Evolutionary conservation across 2,113 vertebrate species (phyloP), one percentile per base, ranked within the genome.

Genomic region (Heloderma charlesbogerti): DNA sequence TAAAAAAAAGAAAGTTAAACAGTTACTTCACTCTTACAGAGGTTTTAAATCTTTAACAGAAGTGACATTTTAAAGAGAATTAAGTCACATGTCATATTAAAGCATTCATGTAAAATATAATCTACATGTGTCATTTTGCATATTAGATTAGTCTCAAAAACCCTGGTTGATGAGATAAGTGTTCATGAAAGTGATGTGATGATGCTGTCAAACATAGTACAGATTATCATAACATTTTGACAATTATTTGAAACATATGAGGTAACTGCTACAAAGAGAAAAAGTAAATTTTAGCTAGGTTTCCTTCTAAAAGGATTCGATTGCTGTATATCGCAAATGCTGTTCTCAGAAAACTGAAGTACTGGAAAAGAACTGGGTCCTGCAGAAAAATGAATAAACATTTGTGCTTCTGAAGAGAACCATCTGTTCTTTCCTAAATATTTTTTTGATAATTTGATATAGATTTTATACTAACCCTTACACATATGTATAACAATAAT

Each of bases 1-100:
- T 99, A 88, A 54, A 95, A 90, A 93, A 69, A 94, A 90, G 93
- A 3, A 91, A 5, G 12, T 6, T 48, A 29, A 83, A 84, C 18
- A 72, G 60, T 88, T 84, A 40, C 51, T 27, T 71, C 71, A 31
- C 45, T 88, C 60, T 78, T 4, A 77, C 5, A 86, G 4, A 78
- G 7, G 40, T 66, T 60, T 57, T 34, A 34, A 13, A 83, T 9
- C 20, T 84, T 84, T 48, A 79, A 88, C 27, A 29, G 2, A 75
- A 74, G 69, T 84, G 25, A 37, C 6, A 74, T 89, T 83, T 60
- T 84, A 83, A 89, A 83, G 37, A 81, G n/a, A 72, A 74, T 82
- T 6, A 40, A 57, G 37, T 74, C 16, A 54, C 66, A 57, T 40
- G 51, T 80, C 40, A 27, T 16, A 81, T 71, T 80, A 31, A 1